Evolutionary conservation across 1,140 invertebrate genomes (phyloP), one percentile per base, ranked within the genome.

Genomic region (Macrocentrus cingulum): DNA sequence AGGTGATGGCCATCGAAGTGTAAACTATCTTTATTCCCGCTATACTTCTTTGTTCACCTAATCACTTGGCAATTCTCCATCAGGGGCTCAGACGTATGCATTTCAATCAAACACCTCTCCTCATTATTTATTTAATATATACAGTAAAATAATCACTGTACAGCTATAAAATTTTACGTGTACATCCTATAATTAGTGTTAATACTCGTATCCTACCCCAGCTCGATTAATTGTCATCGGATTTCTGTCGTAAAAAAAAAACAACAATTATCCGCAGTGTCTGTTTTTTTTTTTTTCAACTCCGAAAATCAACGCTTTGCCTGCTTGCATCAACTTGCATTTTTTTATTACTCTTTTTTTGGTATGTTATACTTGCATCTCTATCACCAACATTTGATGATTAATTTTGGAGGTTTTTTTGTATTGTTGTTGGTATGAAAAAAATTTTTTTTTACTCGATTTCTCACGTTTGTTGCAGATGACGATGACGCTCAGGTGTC

Each of bases 401-500:
- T 34, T 34, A n/a, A 34, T 9, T 34, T 34, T 1, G n/a, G n/a
- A n/a, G n/a, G n/a, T n/a, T n/a, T n/a, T n/a, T 16, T 39, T 63
- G 52, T 11, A n/a, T 25, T 25, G n/a, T n/a, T n/a, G n/a, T n/a
- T n/a, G n/a, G n/a, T n/a, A n/a, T n/a, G n/a, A n/a, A n/a, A n/a
- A n/a, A n/a, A n/a, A n/a, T 34, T 34, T 34, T 11, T 34, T 11
- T 11, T 34, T 6, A 34, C 29, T n/a, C 15, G 13, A 39, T n/a
- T 39, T n/a, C 13, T 39, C 13, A 11, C 32, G 9, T 71, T 66
- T 69, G 73, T 80, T 79, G 65, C 77, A 84, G 83, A 84, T 79
- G 84, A 86, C 63, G 84, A 85, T 61, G 84, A 85, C 65, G 82
- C 84, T 53, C 84, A 86, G 76, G 84, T 85, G 45, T 86, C 84